Percentiles rank a stretch among this genome's conserved stretches.
Conservation (phyloP, 2,888 invertebrate genomes). For the Amphipoea lucens region DNA sequence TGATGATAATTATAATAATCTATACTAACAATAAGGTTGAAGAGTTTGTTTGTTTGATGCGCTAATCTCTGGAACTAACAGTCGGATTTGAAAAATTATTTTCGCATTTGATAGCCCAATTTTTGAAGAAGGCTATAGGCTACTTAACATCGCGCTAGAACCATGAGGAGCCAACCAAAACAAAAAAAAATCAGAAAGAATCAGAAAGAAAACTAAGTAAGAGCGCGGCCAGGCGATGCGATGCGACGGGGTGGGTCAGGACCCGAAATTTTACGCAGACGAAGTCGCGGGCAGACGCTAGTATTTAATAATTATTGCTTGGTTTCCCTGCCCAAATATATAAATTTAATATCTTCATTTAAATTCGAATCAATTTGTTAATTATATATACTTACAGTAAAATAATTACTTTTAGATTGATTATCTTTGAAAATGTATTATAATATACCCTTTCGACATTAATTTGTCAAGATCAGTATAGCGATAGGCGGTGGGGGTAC, state of each 20-base stretch:
- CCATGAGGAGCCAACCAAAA: not conserved
- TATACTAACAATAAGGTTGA: no score
- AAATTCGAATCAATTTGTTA: constrained; percentile 8
- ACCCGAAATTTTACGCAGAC: not conserved
- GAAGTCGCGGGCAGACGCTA: not conserved
- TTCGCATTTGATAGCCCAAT: not conserved
- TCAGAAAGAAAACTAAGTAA: not conserved
- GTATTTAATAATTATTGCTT: not conserved
- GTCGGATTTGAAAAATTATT: no score
- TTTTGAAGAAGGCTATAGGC: not conserved
- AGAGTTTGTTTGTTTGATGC: no score
- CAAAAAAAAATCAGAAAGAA: not conserved
- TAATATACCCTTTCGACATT: constrained; percentile 50
- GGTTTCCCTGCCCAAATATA: not conserved
- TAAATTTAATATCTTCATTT: not conserved
- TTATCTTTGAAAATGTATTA: constrained; percentile 41
- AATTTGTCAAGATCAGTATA: constrained; percentile 67
- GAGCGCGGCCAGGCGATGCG: not conserved
- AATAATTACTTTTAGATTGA: not conserved
- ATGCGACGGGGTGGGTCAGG: not conserved
- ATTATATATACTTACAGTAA: not conserved
- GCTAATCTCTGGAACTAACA: no score
- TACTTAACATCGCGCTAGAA: not conserved
- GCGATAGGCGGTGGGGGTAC: constrained; percentile 53
- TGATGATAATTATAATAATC: no score